Conservation (phyloP, 2,797 vertebrate genomes). For the Acrocephalus scirpaceus region DNA sequence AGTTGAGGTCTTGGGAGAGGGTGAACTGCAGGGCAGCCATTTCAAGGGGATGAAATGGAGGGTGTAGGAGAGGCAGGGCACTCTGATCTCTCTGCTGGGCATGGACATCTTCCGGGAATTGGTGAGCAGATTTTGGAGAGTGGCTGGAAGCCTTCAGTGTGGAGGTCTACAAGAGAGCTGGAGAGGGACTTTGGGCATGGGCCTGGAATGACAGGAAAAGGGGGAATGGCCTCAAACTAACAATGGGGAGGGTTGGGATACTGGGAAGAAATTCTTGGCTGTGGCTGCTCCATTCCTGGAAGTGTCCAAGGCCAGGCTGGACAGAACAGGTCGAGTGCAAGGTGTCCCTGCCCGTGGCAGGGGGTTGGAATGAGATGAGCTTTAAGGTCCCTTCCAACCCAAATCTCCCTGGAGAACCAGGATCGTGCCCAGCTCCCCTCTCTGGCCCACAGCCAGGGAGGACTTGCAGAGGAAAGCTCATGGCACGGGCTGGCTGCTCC, state of each 20-base stretch:
- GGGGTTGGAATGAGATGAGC: not conserved
- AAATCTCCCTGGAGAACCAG: not conserved
- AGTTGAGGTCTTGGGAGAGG: not conserved
- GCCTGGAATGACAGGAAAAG: not conserved
- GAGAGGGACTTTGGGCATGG: not conserved
- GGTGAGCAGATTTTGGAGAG: not conserved
- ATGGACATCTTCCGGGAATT: not conserved
- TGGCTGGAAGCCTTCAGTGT: not conserved
- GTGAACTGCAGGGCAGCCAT: not conserved
- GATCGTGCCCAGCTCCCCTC: not conserved
- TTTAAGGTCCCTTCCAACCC: not conserved
- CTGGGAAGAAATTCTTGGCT: not conserved
- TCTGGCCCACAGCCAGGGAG: not conserved
- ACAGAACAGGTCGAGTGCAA: rapidly evolving
- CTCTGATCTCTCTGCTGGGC: not conserved
- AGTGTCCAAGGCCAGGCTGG: not conserved
- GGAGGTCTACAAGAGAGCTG: not conserved
- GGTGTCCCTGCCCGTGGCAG: not conserved
- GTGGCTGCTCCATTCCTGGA: not conserved
- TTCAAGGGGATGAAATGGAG: not conserved
- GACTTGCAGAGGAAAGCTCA: not conserved
- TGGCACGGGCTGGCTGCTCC: not conserved
- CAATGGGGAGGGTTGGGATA: not conserved
- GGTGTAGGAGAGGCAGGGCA: not conserved
- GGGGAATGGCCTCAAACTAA: not conserved